phyloP scores from a whole-genome alignment of 2,888 invertebrate genomes.

The Hyalella azteca region DNA sequence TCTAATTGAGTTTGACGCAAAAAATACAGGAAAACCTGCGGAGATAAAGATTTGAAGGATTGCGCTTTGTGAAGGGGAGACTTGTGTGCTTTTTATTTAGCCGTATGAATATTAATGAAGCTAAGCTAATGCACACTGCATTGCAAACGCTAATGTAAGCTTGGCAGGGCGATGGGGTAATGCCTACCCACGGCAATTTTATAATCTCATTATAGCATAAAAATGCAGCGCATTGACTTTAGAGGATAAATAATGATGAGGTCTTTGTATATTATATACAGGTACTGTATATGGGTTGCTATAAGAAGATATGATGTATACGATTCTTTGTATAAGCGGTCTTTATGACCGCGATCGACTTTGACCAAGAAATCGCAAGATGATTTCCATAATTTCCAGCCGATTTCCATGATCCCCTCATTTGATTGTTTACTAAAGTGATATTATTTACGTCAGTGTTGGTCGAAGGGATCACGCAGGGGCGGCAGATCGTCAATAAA shows the following conservation, averaged over 20 bases:
- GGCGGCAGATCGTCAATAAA: background rate
- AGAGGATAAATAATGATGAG: background rate
- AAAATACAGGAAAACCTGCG: slow-evolving; percentile 12
- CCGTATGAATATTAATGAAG: slow-evolving; percentile 25
- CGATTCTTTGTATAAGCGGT: no score
- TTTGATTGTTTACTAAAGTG: slow-evolving; percentile 3
- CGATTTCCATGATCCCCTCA: slow-evolving; percentile 19
- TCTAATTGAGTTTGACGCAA: slow-evolving; percentile 25
- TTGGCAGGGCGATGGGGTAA: background rate
- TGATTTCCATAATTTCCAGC: no score
- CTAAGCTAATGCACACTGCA: slow-evolving; percentile 7
- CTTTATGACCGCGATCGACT: no score
- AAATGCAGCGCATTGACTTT: background rate
- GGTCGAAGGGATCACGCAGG: background rate
- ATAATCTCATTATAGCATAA: no score
- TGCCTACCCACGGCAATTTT: background rate
- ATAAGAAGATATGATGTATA: no score
- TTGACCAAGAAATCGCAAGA: no score
- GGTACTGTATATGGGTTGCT: no score
- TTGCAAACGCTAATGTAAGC: background rate
- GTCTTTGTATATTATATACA: no score
- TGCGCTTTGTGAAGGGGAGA: background rate
- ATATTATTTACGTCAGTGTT: background rate
- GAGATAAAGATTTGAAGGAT: slow-evolving; percentile 19
- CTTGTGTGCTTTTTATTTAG: slow-evolving; percentile 6